phyloP scores from a whole-genome alignment of 2,113 vertebrate species.

The Phaetusa simplex region DNA sequence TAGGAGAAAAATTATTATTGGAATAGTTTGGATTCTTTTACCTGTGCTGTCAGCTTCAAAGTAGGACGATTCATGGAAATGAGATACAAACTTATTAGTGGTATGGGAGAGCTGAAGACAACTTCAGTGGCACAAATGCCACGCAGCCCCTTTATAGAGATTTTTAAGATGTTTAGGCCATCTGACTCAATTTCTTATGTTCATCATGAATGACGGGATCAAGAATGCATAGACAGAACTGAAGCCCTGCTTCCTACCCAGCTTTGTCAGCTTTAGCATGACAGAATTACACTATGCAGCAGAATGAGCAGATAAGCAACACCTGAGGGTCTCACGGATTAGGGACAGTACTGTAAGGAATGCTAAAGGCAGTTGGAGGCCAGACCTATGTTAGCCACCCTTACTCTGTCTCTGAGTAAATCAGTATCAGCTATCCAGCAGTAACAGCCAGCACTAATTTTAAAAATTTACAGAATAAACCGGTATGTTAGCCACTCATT shows the following conservation, averaged over 20 bases:
- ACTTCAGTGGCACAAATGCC: not conserved
- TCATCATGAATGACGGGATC: not conserved
- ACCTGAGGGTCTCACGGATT: not conserved
- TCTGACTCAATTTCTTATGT: not conserved
- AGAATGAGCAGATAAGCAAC: not conserved
- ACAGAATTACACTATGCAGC: not conserved
- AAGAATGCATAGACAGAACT: not conserved
- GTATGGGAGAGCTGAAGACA: not conserved
- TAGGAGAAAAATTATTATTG: not conserved
- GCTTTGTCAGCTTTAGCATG: not conserved
- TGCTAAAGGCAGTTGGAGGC: not conserved
- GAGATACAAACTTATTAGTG: not conserved
- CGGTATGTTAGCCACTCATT: not conserved
- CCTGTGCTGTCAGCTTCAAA: not conserved
- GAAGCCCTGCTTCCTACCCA: not conserved
- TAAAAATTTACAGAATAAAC: not conserved
- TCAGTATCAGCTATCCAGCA: not conserved
- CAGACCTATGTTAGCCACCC: not conserved
- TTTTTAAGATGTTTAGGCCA: not conserved
- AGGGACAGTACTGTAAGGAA: not conserved
- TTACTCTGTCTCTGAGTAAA: not conserved
- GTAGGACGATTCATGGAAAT: not conserved
- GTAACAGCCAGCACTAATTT: not conserved
- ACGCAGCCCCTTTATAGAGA: not conserved
- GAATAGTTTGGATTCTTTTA: not conserved